Base-by-base conservation (phyloP, 92 coral and sea anemone genomes). In the Meandrina meandrites region DNA sequence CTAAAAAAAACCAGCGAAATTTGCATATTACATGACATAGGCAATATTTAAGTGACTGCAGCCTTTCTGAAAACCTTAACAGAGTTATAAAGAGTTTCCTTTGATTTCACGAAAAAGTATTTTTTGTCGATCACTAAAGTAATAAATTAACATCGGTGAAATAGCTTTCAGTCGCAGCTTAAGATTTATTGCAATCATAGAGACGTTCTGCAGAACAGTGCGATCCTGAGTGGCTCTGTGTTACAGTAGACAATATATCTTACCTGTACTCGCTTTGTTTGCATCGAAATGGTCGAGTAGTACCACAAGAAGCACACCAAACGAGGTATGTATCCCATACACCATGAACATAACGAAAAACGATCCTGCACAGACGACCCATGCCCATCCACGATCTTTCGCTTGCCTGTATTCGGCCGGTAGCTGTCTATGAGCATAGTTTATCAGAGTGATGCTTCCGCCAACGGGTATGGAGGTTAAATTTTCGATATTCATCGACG, bases 211-310 rank as follows among this genome's bases (percentile, higher is more conserved):
- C 11, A 28, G 34, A 66, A 5, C 27, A 73, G 4, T 19, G 16
- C 8, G 4, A 69, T 3, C 0, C 42, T 15, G n/a, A 34, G 4
- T 3, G 13, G 10, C 28, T 70, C 37, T 32, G 76, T 1, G 45
- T 71, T 4, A 10, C 24, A 17, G n/a, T 1, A 16, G 4, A 71
- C 34, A 73, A 73, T 15, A 70, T 11, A 19, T 24, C 71, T 87
- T 89, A 94, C 98, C 98, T 80, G 98, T 94, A 48, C 92, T 91
- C 1, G 96, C 98, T 85, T 91, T 94, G 75, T 93, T 94, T 37
- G 94, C 91, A 24, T 91, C 71, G 70, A 94, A 94, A 78, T 93
- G 92, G 62, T 91, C 91, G 13, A 94, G 90, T 31, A 94, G 73
- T 7, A 93, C 98, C 19, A 86, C 90, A 1, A 94, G 92, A 68